Evolutionary conservation across 1,140 invertebrate species (phyloP), one percentile per base, ranked within the genome.

Genomic region (Tenebrio molitor): DNA sequence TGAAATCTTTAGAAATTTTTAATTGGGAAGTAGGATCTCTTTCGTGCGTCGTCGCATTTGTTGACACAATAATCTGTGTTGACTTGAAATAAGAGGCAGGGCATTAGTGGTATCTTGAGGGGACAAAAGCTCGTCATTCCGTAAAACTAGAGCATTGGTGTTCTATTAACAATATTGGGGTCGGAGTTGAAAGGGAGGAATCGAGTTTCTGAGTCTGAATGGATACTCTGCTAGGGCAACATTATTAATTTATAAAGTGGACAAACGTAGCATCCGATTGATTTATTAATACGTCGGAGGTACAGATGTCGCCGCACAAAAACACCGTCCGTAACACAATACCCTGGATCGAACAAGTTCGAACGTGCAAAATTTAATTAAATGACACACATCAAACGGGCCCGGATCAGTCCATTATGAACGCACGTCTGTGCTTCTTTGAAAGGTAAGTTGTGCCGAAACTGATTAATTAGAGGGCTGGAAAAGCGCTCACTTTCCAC

Each of bases 391-490:
- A 14, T 58, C 21, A 58, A 58, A 58, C 50, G 23, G 21, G 1
- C 23, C 21, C 23, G 50, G 23, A 58, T 58, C 50, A 14, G 19
- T 58, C 23, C 19, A 50, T 50, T 50, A 50, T 50, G 23, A 50
- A 3, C 44, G 4, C n/a, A 12, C 12, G 42, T 46, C 16, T 50
- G 44, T 10, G 44, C 23, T 58, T 25, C 50, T 58, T 29, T 29
- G 50, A 23, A 25, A 58, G 50, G 21, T 29, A 58, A 58, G 17
- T 66, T 66, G 10, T 29, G 29, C 21, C 21, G 12, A 66, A 66
- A 66, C 34, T n/a, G 23, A 66, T 66, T 44, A 66, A 66, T 66
- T 66, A 66, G 7, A 66, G 39, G 42, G 6, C 42, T 14, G 64
- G 17, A 25, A 66, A 36, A 12, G 42, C 42, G 64, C 19, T 66